Evolutionary conservation across 2,888 invertebrate genomes (phyloP).

Genomic region (Steinernema carpocapsae): DNA sequence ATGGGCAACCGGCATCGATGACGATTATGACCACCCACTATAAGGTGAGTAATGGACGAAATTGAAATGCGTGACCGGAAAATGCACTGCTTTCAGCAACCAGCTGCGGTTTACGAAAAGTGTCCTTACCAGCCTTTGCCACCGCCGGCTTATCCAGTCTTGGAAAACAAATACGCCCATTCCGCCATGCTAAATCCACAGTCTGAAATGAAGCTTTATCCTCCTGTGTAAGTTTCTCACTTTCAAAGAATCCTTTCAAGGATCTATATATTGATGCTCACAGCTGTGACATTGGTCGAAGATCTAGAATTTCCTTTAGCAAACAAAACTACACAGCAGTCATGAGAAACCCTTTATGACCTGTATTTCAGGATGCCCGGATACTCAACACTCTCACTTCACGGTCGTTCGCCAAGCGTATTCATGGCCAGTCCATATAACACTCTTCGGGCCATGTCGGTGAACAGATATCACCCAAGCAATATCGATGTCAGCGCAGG

Average conservation of each 20-base stretch:
- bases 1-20: conserved; percentile 62
- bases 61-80: neutral
- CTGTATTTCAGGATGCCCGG: conserved; percentile 61
- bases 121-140: conserved; percentile 68
- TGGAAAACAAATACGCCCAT: conserved; percentile 67
- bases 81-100: conserved; percentile 49
- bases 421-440: conserved; percentile 69
- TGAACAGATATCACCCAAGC: conserved; percentile 44
- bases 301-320: neutral
- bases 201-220: conserved; percentile 68
- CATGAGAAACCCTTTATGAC: neutral
- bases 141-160: conserved; percentile 65
- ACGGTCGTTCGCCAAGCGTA: conserved; percentile 51
- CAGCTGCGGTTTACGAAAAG: conserved; percentile 61
- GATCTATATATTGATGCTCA: too few species aligned
- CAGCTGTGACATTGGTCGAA: too few species aligned
- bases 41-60: conserved; percentile 42
- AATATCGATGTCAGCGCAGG: conserved; percentile 19
- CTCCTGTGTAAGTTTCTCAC: conserved; percentile 64
- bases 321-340: neutral
- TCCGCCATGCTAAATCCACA: conserved; percentile 63
- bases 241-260: too few species aligned
- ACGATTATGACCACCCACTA: conserved; percentile 66
- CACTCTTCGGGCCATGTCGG: conserved; percentile 63
- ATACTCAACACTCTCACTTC: conserved; percentile 66